phyloP scores from a whole-genome alignment of 92 coral and sea anemone genomes.

The Epizoanthus stellaris region DNA sequence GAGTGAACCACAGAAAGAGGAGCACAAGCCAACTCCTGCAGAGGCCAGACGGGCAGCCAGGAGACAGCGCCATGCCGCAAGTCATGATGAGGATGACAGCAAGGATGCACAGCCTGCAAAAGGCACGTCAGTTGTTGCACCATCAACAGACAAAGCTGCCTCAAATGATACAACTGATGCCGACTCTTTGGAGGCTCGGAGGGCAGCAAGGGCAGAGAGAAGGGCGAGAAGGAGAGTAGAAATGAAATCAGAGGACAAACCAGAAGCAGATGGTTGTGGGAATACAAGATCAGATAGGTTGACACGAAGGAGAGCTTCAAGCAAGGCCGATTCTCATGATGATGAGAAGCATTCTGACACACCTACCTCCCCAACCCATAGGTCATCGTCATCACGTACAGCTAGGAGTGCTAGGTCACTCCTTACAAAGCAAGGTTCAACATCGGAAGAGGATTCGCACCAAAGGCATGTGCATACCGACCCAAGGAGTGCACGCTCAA shows the following conservation, averaged over 20 bases:
- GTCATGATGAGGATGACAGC: conserved; percentile 29
- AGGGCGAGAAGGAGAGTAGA: conserved; percentile 63
- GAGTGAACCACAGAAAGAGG: not conserved
- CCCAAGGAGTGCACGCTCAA: conserved; percentile 23
- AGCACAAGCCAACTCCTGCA: conserved; percentile 10
- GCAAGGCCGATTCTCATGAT: conserved; percentile 22
- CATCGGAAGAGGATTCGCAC: conserved; percentile 35
- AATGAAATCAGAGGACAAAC: conserved; percentile 44
- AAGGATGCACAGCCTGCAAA: not conserved
- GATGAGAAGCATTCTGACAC: conserved; percentile 23
- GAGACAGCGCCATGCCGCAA: conserved; percentile 8
- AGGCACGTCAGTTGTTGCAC: not conserved
- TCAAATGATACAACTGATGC: not conserved
- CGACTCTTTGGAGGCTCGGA: conserved; percentile 27
- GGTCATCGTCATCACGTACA: conserved; percentile 24
- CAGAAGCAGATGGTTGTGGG: conserved; percentile 47
- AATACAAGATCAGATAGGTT: conserved; percentile 36
- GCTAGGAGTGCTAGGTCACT: conserved; percentile 24
- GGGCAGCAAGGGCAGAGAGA: conserved; percentile 80
- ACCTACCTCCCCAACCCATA: conserved; percentile 28
- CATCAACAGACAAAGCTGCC: not conserved
- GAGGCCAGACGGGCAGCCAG: conserved; percentile 26
- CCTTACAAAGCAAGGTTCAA: conserved; percentile 37
- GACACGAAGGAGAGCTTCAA: conserved; percentile 20
- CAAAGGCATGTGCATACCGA: not conserved